These are phyloP conservation scores for Heliconius ethilla DNA, from an alignment of 2,888 invertebrate genomes.

Conservation along the genomic window DNA sequence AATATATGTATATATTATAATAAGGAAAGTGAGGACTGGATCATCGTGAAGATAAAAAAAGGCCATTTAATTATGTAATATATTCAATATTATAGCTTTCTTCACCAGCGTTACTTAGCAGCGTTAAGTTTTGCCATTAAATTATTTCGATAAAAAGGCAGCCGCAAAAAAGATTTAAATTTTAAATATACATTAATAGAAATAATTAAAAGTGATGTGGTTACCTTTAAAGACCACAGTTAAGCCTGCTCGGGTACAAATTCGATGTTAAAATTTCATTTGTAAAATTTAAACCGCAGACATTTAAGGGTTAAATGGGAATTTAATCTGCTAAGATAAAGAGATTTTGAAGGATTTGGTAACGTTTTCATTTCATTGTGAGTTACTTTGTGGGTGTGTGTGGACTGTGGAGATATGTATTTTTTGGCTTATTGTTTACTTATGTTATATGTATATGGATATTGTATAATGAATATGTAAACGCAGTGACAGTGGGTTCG, in stretches of 20 bases:
- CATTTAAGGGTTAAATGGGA: constrained; percentile 30
- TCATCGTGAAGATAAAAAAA: no score
- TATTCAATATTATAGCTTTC: no score
- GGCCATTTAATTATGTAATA: no score
- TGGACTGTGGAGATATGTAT: neutral
- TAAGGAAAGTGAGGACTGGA: no score
- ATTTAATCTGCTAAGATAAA: constrained; percentile 25
- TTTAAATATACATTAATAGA: neutral
- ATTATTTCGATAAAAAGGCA: no score
- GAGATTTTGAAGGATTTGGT: constrained; percentile 11
- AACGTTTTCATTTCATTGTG: constrained; percentile 4
- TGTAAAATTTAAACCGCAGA: constrained; percentile 28
- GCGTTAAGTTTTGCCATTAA: no score
- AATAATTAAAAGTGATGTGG: neutral
- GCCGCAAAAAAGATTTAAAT: no score
- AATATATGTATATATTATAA: neutral
- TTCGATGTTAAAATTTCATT: constrained; percentile 31
- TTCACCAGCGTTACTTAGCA: no score
- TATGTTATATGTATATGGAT: neutral
- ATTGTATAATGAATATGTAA: neutral
- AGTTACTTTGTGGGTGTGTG: neutral
- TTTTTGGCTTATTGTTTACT: neutral
- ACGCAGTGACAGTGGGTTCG: neutral
- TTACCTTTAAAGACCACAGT: neutral
- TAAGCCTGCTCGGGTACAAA: constrained; percentile 22